These are phyloP conservation scores for Buceros bicornis DNA, from an alignment of 2,797 vertebrate species.

Conservation along the genomic window DNA sequence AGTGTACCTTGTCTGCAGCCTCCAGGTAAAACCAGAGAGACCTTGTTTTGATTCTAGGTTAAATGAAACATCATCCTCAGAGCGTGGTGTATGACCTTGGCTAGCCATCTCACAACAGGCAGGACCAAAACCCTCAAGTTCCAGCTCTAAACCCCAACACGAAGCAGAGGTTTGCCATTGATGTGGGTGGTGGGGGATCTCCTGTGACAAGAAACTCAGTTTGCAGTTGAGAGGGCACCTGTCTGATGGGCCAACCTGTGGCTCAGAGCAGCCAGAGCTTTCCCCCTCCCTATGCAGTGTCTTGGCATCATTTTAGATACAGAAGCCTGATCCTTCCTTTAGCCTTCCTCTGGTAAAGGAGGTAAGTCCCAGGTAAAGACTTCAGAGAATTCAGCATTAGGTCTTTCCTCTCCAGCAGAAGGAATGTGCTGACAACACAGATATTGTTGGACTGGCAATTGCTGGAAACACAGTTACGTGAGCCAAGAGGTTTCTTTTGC, in stretches of 20 bases:
- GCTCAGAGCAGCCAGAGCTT: background rate
- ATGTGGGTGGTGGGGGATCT: background rate
- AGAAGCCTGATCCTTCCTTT: background rate
- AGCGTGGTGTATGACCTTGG: accelerated
- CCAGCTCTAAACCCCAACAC: accelerated
- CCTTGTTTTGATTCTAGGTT: background rate
- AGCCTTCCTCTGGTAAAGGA: background rate
- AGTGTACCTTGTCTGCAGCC: background rate
- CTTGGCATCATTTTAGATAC: background rate
- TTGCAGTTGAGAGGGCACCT: accelerated
- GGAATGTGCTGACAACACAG: constrained; percentile 61
- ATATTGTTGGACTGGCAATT: background rate
- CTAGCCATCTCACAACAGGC: background rate
- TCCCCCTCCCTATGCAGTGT: background rate
- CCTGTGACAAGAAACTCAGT: background rate
- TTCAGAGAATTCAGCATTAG: background rate
- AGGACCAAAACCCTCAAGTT: background rate
- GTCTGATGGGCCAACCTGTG: background rate
- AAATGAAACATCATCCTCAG: background rate
- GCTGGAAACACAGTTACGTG: background rate
- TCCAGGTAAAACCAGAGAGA: background rate
- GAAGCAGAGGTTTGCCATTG: background rate
- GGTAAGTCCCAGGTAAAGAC: constrained; percentile 10
- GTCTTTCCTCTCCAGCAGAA: constrained; percentile 13
- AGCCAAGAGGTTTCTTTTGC: constrained; percentile 54